A percentile compares a stretch with the other conserved stretches of the same genome.
phyloP scores from a whole-genome alignment of 2,113 vertebrate species.

The Dasyprocta punctata region DNA sequence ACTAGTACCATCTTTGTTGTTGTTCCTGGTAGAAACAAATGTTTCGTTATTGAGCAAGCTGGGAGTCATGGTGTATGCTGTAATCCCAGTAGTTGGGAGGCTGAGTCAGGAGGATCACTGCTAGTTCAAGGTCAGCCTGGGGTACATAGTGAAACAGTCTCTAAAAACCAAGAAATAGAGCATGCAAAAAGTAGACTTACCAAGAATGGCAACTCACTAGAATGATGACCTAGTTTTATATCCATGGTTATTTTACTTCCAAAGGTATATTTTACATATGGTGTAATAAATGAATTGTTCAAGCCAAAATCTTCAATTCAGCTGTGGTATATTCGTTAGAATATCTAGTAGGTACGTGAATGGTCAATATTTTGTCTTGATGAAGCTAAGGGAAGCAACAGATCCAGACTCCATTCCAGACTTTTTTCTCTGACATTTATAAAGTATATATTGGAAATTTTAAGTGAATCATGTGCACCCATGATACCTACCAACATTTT shows the following conservation, averaged over 20 bases:
- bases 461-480: constrained; percentile 1
- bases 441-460: background rate
- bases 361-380: constrained; percentile 28
- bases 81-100: background rate
- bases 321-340: background rate
- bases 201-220: background rate
- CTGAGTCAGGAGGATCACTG: background rate
- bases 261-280: background rate
- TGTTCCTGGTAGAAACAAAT: background rate
- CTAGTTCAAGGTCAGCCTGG: background rate
- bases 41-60: background rate
- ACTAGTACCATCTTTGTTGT: background rate
- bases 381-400: background rate
- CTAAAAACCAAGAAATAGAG: background rate
- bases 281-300: background rate
- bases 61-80: background rate
- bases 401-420: background rate
- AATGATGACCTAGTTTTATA: background rate
- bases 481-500: background rate
- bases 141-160: background rate
- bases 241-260: background rate
- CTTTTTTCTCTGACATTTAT: background rate
- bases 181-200: background rate
- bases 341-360: background rate
- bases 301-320: background rate